These are phyloP conservation scores for Triplophysa siluroides DNA, from an alignment of 2,113 vertebrate genomes.

Conservation along the genomic window DNA sequence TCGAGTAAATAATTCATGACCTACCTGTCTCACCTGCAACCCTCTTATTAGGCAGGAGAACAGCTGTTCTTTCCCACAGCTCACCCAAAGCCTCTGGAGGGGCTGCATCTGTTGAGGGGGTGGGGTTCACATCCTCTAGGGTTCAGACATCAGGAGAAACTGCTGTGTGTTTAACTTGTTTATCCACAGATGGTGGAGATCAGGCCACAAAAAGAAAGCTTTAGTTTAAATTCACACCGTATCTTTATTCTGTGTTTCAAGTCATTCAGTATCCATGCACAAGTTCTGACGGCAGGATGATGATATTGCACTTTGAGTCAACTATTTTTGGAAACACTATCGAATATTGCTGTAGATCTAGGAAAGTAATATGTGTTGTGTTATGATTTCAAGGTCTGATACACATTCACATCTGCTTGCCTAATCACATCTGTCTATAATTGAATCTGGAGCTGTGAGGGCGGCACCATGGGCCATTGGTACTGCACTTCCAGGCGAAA, in stretches of 20 bases:
- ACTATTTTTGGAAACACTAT: not conserved
- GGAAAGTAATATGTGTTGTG: slow-evolving; percentile 20
- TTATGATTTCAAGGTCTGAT: slow-evolving; percentile 43
- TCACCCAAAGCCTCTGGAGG: slow-evolving; percentile 70
- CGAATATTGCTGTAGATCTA: slow-evolving; percentile 1
- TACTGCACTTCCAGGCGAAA: not conserved
- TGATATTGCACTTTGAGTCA: not conserved
- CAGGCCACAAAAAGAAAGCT: slow-evolving; percentile 58
- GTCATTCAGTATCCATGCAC: not conserved
- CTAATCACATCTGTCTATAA: slow-evolving; percentile 36
- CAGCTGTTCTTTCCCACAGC: slow-evolving; percentile 74
- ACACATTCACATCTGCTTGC: slow-evolving; percentile 38
- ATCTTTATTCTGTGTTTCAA: slow-evolving; percentile 36
- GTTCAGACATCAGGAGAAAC: slow-evolving; percentile 72
- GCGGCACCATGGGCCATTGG: not conserved
- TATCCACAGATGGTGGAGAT: slow-evolving; percentile 74
- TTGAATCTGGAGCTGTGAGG: slow-evolving; percentile 33
- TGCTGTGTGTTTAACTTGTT: slow-evolving; percentile 77
- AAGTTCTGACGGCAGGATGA: not conserved
- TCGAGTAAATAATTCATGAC: slow-evolving; percentile 78
- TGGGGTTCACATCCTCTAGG: slow-evolving; percentile 60
- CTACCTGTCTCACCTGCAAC: slow-evolving; percentile 68
- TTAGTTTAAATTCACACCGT: slow-evolving; percentile 43
- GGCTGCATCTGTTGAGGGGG: slow-evolving; percentile 75
- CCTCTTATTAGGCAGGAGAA: slow-evolving; percentile 74